A percentile compares a stretch with the other conserved stretches of the same genome.
These are phyloP conservation scores for Cossypha polioptera DNA, from an alignment of 2,797 vertebrate genomes.

Conservation along the genomic window DNA sequence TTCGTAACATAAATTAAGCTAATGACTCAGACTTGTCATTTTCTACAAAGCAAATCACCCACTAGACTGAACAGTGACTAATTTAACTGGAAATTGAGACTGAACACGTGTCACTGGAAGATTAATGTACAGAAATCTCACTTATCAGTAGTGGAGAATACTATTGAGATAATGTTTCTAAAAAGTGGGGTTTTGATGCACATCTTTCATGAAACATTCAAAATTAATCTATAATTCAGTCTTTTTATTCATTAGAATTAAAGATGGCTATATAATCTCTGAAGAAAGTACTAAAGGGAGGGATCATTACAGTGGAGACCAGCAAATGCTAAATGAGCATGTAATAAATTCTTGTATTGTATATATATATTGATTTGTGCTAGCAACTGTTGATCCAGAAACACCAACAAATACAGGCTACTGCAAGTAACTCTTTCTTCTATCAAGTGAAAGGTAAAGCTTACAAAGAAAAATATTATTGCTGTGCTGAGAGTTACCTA, in stretches of 20 bases:
- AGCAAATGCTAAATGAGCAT: background rate
- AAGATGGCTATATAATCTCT: background rate
- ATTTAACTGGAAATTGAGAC: slow-evolving; percentile 5
- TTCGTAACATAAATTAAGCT: background rate
- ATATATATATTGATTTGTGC: background rate
- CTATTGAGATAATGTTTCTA: background rate
- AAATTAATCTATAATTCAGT: background rate
- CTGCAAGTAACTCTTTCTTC: background rate
- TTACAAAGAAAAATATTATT: background rate
- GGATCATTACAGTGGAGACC: background rate
- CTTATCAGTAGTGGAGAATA: background rate
- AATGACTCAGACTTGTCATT: background rate
- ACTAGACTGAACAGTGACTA: background rate
- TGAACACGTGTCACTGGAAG: background rate
- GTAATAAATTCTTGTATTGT: background rate
- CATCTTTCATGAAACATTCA: background rate
- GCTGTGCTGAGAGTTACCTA: background rate
- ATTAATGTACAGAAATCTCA: background rate
- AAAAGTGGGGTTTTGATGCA: background rate
- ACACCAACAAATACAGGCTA: fast-evolving
- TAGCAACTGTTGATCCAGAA: background rate
- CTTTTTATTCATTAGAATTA: background rate
- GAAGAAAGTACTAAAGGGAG: background rate
- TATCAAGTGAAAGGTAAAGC: background rate
- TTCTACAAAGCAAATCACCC: background rate